phyloP scores from a whole-genome alignment of 2,113 vertebrate genomes.

The Psophia crepitans region DNA sequence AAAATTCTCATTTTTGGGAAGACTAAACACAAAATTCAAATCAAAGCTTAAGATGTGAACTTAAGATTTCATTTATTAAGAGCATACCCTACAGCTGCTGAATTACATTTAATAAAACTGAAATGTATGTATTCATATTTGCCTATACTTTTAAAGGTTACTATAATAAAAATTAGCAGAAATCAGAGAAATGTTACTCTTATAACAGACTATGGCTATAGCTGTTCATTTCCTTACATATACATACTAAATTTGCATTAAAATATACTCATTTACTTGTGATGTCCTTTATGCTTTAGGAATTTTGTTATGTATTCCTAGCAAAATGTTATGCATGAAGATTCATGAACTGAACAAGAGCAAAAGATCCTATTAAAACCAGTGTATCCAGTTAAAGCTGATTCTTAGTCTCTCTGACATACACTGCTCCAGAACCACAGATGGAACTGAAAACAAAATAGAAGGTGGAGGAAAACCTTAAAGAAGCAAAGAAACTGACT shows the following conservation, averaged over 20 bases:
- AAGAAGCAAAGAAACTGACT: not conserved
- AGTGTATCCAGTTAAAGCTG: not conserved
- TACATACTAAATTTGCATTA: not conserved
- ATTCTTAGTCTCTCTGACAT: not conserved
- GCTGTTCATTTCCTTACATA: not conserved
- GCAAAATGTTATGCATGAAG: not conserved
- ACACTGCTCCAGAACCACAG: not conserved
- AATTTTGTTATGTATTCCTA: not conserved
- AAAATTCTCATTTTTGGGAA: not conserved
- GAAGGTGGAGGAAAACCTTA: not conserved
- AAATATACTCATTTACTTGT: not conserved
- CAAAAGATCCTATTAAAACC: not conserved
- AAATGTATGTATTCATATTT: not conserved
- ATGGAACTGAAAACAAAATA: not conserved
- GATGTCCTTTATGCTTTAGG: not conserved
- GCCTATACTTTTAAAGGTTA: not conserved
- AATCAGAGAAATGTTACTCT: not conserved
- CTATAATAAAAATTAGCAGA: not conserved
- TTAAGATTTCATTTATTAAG: not conserved
- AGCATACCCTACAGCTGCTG: not conserved
- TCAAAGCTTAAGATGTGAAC: not conserved
- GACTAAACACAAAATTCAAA: not conserved
- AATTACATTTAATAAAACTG: not conserved
- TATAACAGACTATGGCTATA: not conserved
- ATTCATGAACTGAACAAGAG: not conserved